Evolutionary conservation across 2,888 invertebrate genomes (phyloP).

Genomic region (Apomyelois bistriatella): DNA sequence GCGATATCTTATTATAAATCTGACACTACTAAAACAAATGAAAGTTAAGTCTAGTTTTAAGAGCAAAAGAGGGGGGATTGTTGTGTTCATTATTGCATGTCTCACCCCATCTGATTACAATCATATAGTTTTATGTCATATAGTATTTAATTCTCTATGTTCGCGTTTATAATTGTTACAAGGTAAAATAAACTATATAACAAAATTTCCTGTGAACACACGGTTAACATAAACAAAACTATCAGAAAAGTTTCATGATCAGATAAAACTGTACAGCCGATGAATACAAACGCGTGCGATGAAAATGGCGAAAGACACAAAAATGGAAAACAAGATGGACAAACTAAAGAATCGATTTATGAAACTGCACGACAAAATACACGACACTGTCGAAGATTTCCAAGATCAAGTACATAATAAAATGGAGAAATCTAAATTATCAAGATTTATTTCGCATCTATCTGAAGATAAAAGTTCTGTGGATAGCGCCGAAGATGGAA

Average conservation of each 20-base stretch:
- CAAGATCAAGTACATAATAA: conserved; percentile 67
- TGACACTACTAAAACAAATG: no score
- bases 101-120: no score
- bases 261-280: background rate
- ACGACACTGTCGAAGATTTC: conserved; percentile 63
- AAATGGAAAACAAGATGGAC: conserved; percentile 60
- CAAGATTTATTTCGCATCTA: conserved; percentile 55
- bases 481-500: conserved; percentile 34
- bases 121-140: no score
- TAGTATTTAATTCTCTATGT: no score
- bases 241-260: background rate
- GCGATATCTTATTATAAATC: no score
- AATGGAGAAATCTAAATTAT: conserved; percentile 51
- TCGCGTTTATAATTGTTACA: background rate
- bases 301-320: conserved; percentile 38
- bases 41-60: no score
- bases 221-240: background rate
- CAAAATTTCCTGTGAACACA: background rate
- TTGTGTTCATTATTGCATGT: no score
- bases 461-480: conserved; percentile 58
- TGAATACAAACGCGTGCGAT: background rate
- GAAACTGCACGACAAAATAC: conserved; percentile 63
- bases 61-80: no score
- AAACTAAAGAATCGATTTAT: conserved; percentile 52
- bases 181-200: background rate